Conservation (phyloP, 2,797 vertebrate genomes). For the Pogoniulus pusillus region DNA sequence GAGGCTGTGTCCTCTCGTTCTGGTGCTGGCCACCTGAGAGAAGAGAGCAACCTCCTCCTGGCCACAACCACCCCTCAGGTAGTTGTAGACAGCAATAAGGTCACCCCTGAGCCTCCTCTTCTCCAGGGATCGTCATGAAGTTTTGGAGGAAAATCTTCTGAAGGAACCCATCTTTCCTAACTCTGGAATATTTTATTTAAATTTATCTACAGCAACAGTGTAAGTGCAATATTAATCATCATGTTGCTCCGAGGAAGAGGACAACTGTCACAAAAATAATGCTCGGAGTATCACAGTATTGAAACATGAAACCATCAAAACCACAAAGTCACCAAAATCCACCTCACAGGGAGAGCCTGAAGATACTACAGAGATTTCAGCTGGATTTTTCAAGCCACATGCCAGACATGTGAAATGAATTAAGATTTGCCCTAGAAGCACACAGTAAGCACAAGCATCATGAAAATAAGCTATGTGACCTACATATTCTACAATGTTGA, state of each 20-base stretch:
- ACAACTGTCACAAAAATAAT: background rate
- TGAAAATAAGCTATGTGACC: background rate
- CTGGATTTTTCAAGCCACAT: background rate
- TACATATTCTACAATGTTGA: background rate
- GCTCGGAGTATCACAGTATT: background rate
- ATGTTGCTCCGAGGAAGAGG: background rate
- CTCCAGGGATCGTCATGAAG: background rate
- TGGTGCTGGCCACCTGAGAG: too few relatives aligned
- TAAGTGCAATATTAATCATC: background rate
- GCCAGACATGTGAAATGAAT: background rate
- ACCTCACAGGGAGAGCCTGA: background rate
- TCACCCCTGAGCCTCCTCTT: too few relatives aligned
- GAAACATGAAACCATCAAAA: background rate
- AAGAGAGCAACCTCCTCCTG: too few relatives aligned
- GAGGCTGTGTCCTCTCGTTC: too few relatives aligned
- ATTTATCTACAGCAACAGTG: fast-evolving
- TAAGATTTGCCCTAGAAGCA: background rate
- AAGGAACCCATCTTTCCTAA: background rate
- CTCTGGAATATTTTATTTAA: background rate
- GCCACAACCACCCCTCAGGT: too few relatives aligned
- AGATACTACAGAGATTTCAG: background rate
- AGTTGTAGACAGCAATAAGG: too few relatives aligned
- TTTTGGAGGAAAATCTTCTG: background rate
- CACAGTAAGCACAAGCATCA: background rate
- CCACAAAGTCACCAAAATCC: background rate